Percentiles rank a stretch among this genome's conserved stretches.
phyloP scores from a whole-genome alignment of 2,113 vertebrate species.

The Microcebus jonahi region DNA sequence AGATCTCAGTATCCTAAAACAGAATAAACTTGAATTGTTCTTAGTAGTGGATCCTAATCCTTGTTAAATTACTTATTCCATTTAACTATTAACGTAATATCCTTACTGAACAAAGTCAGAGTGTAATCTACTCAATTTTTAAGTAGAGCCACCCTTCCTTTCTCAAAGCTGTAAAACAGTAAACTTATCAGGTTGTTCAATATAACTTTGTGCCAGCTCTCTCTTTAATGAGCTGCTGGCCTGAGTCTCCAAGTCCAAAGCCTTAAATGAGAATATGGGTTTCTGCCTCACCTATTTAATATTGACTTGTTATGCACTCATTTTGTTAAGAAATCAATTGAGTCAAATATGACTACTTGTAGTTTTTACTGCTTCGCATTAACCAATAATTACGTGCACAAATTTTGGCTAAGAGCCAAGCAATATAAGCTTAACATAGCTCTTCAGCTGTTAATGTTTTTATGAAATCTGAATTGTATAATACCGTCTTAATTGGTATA shows the following conservation, averaged over 20 bases:
- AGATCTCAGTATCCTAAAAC: not conserved
- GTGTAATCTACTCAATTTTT: not conserved
- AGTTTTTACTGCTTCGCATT: constrained; percentile 38
- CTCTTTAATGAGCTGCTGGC: not conserved
- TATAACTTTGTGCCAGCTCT: not conserved
- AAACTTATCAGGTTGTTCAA: not conserved
- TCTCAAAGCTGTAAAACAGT: not conserved
- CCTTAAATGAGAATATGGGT: not conserved
- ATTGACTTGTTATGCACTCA: not conserved
- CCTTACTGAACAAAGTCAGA: not conserved
- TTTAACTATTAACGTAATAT: not conserved
- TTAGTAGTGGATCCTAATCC: not conserved
- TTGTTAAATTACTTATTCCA: not conserved
- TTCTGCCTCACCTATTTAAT: constrained; percentile 17
- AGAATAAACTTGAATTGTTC: not conserved
- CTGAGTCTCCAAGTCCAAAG: not conserved
- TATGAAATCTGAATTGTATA: not conserved
- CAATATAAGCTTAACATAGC: not conserved
- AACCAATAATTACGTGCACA: not conserved
- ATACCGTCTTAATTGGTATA: not conserved
- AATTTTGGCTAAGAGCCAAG: not conserved
- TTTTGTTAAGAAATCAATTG: not conserved
- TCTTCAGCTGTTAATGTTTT: constrained; percentile 25
- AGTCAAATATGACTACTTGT: not conserved
- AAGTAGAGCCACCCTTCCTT: not conserved